Conservation (phyloP, 2,888 invertebrate genomes). For the Aleiodes alternator region DNA sequence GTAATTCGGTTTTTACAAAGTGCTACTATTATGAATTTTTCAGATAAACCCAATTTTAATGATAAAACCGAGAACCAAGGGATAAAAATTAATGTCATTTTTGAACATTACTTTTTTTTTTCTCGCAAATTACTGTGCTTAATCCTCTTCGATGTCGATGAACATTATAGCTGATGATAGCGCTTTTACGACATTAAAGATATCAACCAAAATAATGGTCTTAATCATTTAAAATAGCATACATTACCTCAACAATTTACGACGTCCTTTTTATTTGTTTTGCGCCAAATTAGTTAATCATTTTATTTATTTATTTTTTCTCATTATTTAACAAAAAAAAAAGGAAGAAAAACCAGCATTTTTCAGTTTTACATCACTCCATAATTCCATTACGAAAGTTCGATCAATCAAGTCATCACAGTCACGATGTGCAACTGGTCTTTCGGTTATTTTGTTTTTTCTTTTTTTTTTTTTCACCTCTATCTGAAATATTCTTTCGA, state of each 20-base stretch:
- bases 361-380: too few species aligned
- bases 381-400: too few species aligned
- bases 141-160: slow-evolving; percentile 36
- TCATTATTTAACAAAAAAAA: too few species aligned
- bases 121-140: slow-evolving; percentile 29
- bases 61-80: slow-evolving; percentile 27
- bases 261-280: slow-evolving; percentile 8
- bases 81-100: slow-evolving; percentile 29
- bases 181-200: slow-evolving; percentile 37
- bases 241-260: slow-evolving; percentile 24
- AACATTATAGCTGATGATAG: slow-evolving; percentile 37
- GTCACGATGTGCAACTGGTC: too few species aligned
- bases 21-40: slow-evolving; percentile 35
- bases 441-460: neutral
- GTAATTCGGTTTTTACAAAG: slow-evolving; percentile 23
- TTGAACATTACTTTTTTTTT: slow-evolving; percentile 13
- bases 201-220: slow-evolving; percentile 39
- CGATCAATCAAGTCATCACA: too few species aligned
- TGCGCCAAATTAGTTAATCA: slow-evolving; percentile 3
- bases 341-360: too few species aligned
- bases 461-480: neutral
- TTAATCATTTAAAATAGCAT: slow-evolving; percentile 26
- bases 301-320: neutral
- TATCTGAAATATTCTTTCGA: neutral
- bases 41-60: slow-evolving; percentile 37